Evolutionary conservation across 2,797 vertebrate genomes (phyloP), one percentile per base, ranked within the genome.

Genomic region (Tenualosa ilisha): DNA sequence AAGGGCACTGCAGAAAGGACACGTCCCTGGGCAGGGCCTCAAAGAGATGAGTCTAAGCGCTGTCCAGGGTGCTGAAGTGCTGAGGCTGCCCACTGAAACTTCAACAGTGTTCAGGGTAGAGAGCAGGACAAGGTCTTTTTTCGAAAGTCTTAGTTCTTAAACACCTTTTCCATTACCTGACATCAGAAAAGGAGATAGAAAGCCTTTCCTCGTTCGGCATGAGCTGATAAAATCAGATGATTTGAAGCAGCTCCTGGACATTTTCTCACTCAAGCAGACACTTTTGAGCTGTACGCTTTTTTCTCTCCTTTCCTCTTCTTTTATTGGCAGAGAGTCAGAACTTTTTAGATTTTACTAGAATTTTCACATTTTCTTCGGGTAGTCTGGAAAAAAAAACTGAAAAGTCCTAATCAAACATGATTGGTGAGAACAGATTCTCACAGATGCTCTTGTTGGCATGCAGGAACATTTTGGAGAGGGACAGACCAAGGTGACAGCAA

Each of bases 61-160:
- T 87, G 84, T 84, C 89, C 83, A 59, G 12, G 61, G 85, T 79
- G 50, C 85, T 89, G 51, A 89, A 86, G 75, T 1, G 63, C 3
- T 6, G 8, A n/a, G 11, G 59, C 83, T 20, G 68, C 13, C 85
- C 85, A 86, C 13, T 6, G 86, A 90, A 87, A 88, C 88, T 90
- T 92, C 89, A 85, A 81, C 1, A 3, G 84, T 46, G 85, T 86
- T 86, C 20, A 68, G 83, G 37, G 68, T 17, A 22, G 72, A 46
- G 72, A 79, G 40, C 15, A 37, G 68, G 68, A 40, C 15, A 6
- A 37, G 37, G 6, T 37, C 68, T 68, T 75, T 75, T 75, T 51
- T 51, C 11, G 50, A 15, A 75, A 75, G 13, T 31, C 37, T 75
- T 37, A 43, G 31, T 40, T 20, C 72, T 79, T 79, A 79, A 79